These are phyloP conservation scores for Andricus grossulariae DNA, from an alignment of 1,140 invertebrate species.

Conservation along the genomic window DNA sequence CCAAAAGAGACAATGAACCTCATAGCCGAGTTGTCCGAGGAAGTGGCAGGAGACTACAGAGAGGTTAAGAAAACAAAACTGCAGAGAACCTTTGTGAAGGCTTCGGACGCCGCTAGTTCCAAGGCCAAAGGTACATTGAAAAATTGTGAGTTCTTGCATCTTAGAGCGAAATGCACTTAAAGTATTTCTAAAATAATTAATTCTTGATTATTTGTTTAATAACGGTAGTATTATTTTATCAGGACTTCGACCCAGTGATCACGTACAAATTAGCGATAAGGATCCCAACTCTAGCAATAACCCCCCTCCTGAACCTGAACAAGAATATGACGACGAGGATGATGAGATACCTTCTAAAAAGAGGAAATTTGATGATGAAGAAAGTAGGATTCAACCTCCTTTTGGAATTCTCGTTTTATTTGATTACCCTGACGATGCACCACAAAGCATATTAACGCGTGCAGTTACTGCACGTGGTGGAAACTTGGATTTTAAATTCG, in stretches of 20 bases:
- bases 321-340: neutral
- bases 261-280: constrained; percentile 37
- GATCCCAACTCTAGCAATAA: constrained; percentile 33
- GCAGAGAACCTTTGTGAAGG: constrained; percentile 86
- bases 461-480: constrained; percentile 53
- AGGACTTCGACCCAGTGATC: constrained; percentile 43
- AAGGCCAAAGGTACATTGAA: constrained; percentile 80
- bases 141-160: constrained; percentile 69
- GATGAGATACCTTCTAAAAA: constrained; percentile 49
- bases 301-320: neutral
- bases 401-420: constrained; percentile 64
- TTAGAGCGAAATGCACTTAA: constrained; percentile 4
- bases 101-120: constrained; percentile 85
- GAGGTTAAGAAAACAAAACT: constrained; percentile 81
- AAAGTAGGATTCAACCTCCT: constrained; percentile 33
- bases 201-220: constrained; percentile 10
- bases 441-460: constrained; percentile 55
- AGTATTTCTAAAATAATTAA: neutral
- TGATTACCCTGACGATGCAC: constrained; percentile 59
- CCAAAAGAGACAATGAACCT: constrained; percentile 86
- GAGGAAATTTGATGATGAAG: constrained; percentile 44
- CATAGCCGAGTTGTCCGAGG: constrained; percentile 84
- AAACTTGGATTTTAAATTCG: constrained; percentile 48
- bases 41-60: constrained; percentile 82
- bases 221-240: neutral